Evolutionary conservation across 2,113 vertebrate genomes (phyloP).

Genomic region (Onychorhynchus coronatus): DNA sequence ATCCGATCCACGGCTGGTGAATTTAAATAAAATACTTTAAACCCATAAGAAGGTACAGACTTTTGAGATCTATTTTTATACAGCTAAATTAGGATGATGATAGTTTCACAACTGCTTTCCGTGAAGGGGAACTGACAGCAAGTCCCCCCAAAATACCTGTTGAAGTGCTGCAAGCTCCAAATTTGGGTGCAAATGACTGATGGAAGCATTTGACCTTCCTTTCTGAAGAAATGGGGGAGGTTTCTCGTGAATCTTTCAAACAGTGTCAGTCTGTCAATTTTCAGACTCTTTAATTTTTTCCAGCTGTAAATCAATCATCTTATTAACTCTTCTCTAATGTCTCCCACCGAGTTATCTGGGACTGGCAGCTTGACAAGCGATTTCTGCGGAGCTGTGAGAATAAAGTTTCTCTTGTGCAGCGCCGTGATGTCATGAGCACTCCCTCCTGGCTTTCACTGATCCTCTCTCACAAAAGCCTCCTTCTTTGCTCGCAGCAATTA

Average conservation of each 20-base stretch:
- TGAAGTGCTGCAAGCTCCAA: neutral
- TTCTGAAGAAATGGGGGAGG: neutral
- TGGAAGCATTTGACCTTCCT: constrained; percentile 17
- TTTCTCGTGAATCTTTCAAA: neutral
- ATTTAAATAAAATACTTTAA: neutral
- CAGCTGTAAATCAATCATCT: constrained; percentile 79
- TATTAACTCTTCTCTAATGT: constrained; percentile 73
- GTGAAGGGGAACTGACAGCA: neutral
- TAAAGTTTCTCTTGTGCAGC: constrained; percentile 84
- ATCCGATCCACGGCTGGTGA: constrained; percentile 11
- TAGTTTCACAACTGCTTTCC: neutral
- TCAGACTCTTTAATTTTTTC: constrained; percentile 75
- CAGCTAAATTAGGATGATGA: neutral
- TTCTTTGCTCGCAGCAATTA: constrained; percentile 77
- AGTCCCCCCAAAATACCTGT: neutral
- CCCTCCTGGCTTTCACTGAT: constrained; percentile 70
- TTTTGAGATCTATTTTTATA: neutral
- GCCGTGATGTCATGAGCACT: constrained; percentile 83
- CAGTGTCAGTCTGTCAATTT: constrained; percentile 52
- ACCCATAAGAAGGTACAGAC: neutral
- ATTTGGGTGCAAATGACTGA: neutral
- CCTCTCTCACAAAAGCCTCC: constrained; percentile 74
- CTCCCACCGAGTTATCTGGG: constrained; percentile 68
- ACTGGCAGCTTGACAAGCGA: constrained; percentile 63
- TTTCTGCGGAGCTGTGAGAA: constrained; percentile 66